A percentile compares a stretch with the other conserved stretches of the same genome.
These are phyloP conservation scores for Strigamia transsilvanica DNA, from an alignment of 2,888 invertebrate species.

Conservation along the genomic window DNA sequence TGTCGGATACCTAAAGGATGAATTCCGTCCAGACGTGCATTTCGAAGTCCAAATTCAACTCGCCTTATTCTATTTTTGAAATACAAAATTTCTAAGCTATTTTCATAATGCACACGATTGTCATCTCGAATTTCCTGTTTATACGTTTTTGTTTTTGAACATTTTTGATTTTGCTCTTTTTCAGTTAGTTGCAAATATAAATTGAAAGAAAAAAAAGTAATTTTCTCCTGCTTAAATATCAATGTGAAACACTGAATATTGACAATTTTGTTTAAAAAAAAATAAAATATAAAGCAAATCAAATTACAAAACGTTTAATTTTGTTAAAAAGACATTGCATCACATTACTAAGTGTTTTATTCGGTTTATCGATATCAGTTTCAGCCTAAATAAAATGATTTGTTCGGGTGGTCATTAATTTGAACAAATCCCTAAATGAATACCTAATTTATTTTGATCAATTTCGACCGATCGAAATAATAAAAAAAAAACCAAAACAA, in stretches of 20 bases:
- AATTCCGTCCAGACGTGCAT: neutral
- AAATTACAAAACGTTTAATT: neutral
- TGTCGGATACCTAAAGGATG: neutral
- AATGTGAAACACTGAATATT: neutral
- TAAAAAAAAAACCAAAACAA: neutral
- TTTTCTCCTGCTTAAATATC: neutral
- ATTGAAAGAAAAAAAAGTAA: neutral
- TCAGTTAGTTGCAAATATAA: neutral
- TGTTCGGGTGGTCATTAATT: neutral
- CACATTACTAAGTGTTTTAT: neutral
- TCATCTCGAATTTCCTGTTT: neutral
- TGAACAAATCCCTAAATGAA: conserved; percentile 2
- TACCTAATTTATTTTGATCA: neutral
- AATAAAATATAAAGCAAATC: neutral
- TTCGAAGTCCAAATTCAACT: neutral
- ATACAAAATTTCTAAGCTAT: neutral
- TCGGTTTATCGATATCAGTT: conserved; percentile 9
- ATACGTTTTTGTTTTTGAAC: neutral
- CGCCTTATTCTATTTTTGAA: neutral
- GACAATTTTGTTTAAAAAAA: too few relatives aligned
- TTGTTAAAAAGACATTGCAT: too few relatives aligned
- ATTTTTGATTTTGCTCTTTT: neutral
- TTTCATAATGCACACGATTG: neutral
- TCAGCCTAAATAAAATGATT: neutral
- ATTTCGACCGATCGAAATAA: conserved; percentile 2